Evolutionary conservation across 2,888 invertebrate genomes (phyloP).

Genomic region (Hypena proboscidalis): DNA sequence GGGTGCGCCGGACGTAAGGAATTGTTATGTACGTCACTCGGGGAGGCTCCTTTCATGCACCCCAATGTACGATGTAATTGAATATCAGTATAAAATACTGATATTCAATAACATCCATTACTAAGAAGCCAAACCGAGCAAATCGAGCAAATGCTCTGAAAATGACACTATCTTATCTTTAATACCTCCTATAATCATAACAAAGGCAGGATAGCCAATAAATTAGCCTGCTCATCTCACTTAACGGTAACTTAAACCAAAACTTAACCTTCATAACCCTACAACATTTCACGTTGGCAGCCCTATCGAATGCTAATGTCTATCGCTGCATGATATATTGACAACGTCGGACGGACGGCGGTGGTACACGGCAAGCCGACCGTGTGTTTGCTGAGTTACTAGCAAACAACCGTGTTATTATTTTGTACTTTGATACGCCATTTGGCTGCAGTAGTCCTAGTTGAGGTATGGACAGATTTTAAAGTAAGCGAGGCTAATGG

Average conservation of each 20-base stretch:
- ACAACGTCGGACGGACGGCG: constrained; percentile 64
- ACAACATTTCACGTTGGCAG: constrained; percentile 26
- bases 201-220: too few relatives aligned
- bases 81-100: too few relatives aligned
- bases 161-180: too few relatives aligned
- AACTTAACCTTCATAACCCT: constrained; percentile 13
- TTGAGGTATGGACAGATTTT: constrained; percentile 37
- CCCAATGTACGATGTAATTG: too few relatives aligned
- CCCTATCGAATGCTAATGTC: constrained; percentile 66
- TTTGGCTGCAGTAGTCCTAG: constrained; percentile 26
- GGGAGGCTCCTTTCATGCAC: too few relatives aligned
- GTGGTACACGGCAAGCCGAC: constrained; percentile 31
- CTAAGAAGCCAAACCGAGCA: too few relatives aligned
- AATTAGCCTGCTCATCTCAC: too few relatives aligned
- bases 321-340: constrained; percentile 75
- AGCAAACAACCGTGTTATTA: constrained; percentile 65
- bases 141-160: too few relatives aligned
- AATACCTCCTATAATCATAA: too few relatives aligned
- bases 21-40: too few relatives aligned
- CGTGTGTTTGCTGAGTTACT: constrained; percentile 54
- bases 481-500: constrained; percentile 19
- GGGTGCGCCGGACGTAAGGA: too few relatives aligned
- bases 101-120: too few relatives aligned
- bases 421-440: constrained; percentile 63
- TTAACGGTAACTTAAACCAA: neutral